Conservation (phyloP, 2,888 invertebrate genomes). For the Eurois occulta region DNA sequence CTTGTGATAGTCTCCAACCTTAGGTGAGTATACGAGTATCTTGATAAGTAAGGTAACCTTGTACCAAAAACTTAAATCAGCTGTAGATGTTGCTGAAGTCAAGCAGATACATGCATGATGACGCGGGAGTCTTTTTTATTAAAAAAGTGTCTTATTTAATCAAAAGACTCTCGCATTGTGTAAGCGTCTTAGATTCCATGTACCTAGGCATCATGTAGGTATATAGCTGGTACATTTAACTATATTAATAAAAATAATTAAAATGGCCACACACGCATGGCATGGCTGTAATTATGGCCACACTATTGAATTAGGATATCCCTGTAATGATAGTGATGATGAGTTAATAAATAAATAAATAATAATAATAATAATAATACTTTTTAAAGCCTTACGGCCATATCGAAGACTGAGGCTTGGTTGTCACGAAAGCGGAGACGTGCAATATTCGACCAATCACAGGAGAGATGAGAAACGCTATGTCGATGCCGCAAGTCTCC, state of each 20-base stretch:
- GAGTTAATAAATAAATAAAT: too few relatives aligned
- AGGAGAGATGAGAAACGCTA: not conserved
- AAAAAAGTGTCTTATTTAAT: not conserved
- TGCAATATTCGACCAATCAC: not conserved
- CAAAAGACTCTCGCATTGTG: too few relatives aligned
- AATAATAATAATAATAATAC: too few relatives aligned
- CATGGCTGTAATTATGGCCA: too few relatives aligned
- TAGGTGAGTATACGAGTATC: slow-evolving; percentile 23
- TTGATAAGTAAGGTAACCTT: slow-evolving; percentile 31
- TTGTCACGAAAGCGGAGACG: not conserved
- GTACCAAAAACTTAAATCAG: slow-evolving; percentile 36
- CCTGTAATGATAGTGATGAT: too few relatives aligned
- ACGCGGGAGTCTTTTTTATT: not conserved
- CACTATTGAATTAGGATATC: too few relatives aligned
- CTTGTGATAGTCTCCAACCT: slow-evolving; percentile 43
- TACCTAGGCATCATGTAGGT: too few relatives aligned
- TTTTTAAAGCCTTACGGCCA: not conserved
- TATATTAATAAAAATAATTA: too few relatives aligned
- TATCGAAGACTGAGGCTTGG: not conserved
- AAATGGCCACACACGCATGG: too few relatives aligned
- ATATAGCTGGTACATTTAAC: too few relatives aligned
- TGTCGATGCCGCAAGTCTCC: not conserved
- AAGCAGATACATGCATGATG: slow-evolving; percentile 3
- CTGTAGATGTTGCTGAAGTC: slow-evolving; percentile 7
- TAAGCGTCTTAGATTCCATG: not conserved